Evolutionary conservation across 2,113 vertebrate genomes (phyloP).

Genomic region (Charadrius vociferus): DNA sequence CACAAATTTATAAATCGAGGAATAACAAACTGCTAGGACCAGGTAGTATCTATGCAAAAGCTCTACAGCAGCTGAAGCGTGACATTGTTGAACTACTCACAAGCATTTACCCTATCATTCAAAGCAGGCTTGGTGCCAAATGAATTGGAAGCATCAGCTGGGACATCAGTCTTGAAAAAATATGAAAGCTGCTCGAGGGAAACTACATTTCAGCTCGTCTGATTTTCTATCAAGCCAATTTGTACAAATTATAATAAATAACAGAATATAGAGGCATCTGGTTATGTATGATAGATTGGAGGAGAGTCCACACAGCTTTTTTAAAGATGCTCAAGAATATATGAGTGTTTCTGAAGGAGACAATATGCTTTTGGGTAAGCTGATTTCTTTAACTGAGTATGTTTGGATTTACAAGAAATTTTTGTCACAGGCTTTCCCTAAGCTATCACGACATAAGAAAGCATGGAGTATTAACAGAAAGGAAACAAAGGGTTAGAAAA

Average conservation of each 20-base stretch:
- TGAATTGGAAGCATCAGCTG: not conserved
- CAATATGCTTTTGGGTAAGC: not conserved
- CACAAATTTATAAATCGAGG: not conserved
- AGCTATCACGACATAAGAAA: not conserved
- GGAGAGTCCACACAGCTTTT: not conserved
- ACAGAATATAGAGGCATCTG: not conserved
- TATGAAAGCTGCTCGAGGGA: not conserved
- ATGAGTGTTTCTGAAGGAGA: not conserved
- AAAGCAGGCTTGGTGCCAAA: not conserved
- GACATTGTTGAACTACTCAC: not conserved
- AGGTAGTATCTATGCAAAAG: not conserved
- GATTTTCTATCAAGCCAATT: not conserved
- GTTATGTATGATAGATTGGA: not conserved
- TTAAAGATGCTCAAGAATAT: not conserved
- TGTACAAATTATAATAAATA: not conserved
- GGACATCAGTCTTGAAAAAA: not conserved
- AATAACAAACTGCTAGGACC: not conserved
- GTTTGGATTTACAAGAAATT: not conserved
- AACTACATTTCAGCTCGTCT: not conserved
- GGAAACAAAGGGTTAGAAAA: slow-evolving; percentile 6
- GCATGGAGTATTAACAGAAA: not conserved
- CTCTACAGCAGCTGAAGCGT: not conserved
- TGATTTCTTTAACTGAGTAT: not conserved
- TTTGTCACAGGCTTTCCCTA: not conserved
- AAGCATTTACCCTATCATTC: not conserved